Conservation (phyloP, 2,888 invertebrate species). For the Andricus curvator region DNA sequence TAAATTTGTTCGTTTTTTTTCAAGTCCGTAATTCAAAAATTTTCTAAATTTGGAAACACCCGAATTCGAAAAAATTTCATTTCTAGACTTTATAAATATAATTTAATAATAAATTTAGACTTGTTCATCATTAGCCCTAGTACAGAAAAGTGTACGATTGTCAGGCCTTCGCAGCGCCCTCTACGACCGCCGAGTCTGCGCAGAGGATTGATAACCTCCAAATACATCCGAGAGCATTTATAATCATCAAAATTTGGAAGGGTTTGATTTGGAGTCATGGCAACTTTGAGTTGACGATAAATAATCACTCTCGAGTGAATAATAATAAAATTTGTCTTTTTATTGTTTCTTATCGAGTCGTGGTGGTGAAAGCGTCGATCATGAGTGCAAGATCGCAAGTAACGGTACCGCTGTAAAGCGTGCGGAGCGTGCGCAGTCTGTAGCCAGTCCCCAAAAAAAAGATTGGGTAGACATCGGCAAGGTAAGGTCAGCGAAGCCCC, state of each 20-base stretch:
- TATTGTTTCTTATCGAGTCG: slow-evolving; percentile 25
- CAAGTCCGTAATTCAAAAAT: no score
- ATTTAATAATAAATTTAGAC: no score
- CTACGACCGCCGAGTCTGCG: no score
- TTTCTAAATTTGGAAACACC: no score
- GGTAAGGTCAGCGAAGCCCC: slow-evolving; percentile 75
- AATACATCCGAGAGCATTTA: background rate
- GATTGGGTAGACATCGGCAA: slow-evolving; percentile 66
- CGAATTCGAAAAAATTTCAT: no score
- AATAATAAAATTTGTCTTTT: background rate
- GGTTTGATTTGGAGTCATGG: background rate
- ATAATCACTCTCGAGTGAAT: background rate
- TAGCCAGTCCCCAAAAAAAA: slow-evolving; percentile 62
- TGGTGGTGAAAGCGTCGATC: slow-evolving; percentile 32
- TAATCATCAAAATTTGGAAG: background rate
- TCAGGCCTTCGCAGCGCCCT: no score
- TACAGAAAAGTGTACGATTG: no score
- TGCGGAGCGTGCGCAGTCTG: slow-evolving; percentile 51
- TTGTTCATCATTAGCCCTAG: no score
- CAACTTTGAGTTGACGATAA: background rate
- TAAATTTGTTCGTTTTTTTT: no score
- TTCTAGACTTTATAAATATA: no score
- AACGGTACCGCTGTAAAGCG: slow-evolving; percentile 26
- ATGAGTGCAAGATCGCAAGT: background rate
- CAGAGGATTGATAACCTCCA: no score